Evolutionary conservation across 2,888 invertebrate genomes (phyloP), one percentile per base, ranked within the genome.

Genomic region (Microctonus brassicae): DNA sequence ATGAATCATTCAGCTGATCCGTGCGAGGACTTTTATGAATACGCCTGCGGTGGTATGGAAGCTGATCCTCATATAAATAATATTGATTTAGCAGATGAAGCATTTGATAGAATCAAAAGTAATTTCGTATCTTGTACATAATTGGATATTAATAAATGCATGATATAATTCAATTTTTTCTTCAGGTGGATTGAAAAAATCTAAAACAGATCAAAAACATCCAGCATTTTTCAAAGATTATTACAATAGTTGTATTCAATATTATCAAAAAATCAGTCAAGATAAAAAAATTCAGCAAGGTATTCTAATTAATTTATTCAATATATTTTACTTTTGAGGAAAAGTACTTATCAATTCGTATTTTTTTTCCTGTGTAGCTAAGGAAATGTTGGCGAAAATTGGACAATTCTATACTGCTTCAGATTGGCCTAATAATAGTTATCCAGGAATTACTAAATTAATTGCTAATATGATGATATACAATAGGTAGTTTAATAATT

Each of bases 1-100:
- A 84, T 85, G 83, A 82, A 84, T 73, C 83, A 84, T 26, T 76
- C 79, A 10, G 76, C 70, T 0, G 79, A 82, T 68, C 78, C 84
- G 20, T 85, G 85, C 66, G 81, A 83, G 0, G 82, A 85, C 68
- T 85, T 81, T 69, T 81, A 81, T 63, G 78, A 80, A 22, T 79
- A 74, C 47, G 77, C 81, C 53, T 81, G 81, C 69, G 85, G 85
- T 42, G 82, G 82, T 36, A 76, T 85, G 55, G 78, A 82, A 52
- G 73, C 78, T 1, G 78, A 82, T 77, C 69, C 73, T 17, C 75
- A 75, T 13, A 77, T 81, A 33, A 72, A 66, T 4, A 81, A 80
- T 5, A 71, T 55, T 33, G 69, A 78, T 71, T 73, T 77, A 29
- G 65, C 74, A 4, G 55, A 64, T 0, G 69, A 68, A 17, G 77